Evolutionary conservation across 1,140 invertebrate species (phyloP), one percentile per base, ranked within the genome.

Genomic region (Chlorops oryzae): DNA sequence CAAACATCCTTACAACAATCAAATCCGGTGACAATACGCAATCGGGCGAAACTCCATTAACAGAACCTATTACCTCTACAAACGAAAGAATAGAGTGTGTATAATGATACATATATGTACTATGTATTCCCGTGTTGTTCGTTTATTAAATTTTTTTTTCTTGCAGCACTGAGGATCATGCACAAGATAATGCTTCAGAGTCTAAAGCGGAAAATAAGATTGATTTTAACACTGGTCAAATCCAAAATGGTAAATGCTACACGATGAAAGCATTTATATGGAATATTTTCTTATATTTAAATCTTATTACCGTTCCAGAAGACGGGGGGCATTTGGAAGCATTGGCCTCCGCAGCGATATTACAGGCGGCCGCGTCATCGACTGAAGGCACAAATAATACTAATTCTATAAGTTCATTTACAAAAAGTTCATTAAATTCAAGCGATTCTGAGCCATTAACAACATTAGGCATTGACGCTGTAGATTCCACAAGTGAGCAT

Each of bases 251-350:
- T n/a, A n/a, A n/a, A n/a, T n/a, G n/a, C n/a, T n/a, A n/a, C n/a
- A n/a, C n/a, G n/a, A n/a, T n/a, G n/a, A n/a, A n/a, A n/a, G n/a
- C n/a, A 43, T 43, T 24, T 24, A 24, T 3, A 5, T 10, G 27
- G 15, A 3, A 20, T 13, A 43, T 6, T 18, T 27, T 49, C 17
- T 41, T 17, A 9, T 40, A 47, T 13, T 21, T 10, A 18, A 9
- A 5, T 34, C 17, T 15, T 24, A 37, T 50, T 9, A 32, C 10
- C 49, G 52, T 3, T 40, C 1, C 25, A 64, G 61, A 59, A 7
- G 62, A 64, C 32, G 60, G 55, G 2, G 69, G 66, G 12, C 57
- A 65, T 22, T 63, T 69, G 49, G 65, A 69, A 13, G 65, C 65
- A 10, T 37, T 69, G 1, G 65, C 65, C 7, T 69, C 65, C 24